These are phyloP conservation scores for Equus quagga DNA, from an alignment of 2,113 vertebrate genomes.

Conservation along the genomic window DNA sequence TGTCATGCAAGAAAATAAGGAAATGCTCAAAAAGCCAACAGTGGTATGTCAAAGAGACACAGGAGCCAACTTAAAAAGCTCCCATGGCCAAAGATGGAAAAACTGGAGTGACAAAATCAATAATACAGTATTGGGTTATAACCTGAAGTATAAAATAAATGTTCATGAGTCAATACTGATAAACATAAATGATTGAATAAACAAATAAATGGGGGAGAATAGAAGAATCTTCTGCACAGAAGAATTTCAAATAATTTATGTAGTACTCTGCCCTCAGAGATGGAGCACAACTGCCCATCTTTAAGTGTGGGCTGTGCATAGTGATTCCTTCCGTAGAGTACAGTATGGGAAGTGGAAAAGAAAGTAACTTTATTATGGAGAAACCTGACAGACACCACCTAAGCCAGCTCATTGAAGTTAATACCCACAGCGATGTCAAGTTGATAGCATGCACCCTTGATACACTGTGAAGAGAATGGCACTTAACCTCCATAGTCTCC, in stretches of 20 bases:
- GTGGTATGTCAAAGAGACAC: not conserved
- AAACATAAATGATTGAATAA: not conserved
- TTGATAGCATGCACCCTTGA: not conserved
- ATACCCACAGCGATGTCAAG: not conserved
- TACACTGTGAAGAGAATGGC: not conserved
- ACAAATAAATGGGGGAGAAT: not conserved
- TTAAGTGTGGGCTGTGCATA: not conserved
- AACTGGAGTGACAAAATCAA: not conserved
- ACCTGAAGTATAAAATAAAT: slow-evolving; percentile 9
- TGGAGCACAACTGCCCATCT: not conserved
- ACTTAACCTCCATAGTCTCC: not conserved
- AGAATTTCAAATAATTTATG: not conserved
- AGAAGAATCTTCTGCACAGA: not conserved
- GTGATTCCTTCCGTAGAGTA: not conserved
- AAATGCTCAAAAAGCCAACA: not conserved
- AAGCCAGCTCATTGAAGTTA: not conserved
- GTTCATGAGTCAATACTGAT: not conserved
- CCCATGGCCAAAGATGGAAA: not conserved
- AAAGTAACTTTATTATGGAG: not conserved
- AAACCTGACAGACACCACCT: not conserved
- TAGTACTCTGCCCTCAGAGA: not conserved
- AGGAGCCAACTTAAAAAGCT: not conserved
- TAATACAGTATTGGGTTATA: not conserved
- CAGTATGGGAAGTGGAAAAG: not conserved
- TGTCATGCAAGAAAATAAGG: not conserved